Percentiles rank a stretch among this genome's conserved stretches.
These are phyloP conservation scores for Notodromas monacha DNA, from an alignment of 2,888 invertebrate species.

Conservation along the genomic window DNA sequence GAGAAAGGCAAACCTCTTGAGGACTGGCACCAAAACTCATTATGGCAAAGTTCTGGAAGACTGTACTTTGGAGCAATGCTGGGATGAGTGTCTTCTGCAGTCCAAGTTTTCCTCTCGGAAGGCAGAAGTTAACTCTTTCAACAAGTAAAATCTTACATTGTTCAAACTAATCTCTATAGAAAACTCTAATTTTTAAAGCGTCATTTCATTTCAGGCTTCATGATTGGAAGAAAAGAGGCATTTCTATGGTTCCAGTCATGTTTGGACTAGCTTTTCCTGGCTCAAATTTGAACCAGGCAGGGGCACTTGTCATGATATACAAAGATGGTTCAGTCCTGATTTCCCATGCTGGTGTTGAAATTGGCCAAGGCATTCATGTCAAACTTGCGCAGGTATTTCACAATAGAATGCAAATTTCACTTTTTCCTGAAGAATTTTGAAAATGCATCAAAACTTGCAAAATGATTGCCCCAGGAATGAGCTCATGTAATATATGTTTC, in stretches of 20 bases:
- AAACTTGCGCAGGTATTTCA: constrained; percentile 51
- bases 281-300: constrained; percentile 43
- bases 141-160: constrained; percentile 21
- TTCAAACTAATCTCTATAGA: constrained; percentile 14
- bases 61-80: constrained; percentile 35
- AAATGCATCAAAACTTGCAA: neutral
- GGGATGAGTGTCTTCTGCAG: constrained; percentile 36
- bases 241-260: constrained; percentile 44
- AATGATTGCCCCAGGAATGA: neutral
- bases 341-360: constrained; percentile 61
- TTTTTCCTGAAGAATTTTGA: neutral
- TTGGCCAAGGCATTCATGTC: constrained; percentile 84
- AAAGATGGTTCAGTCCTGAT: constrained; percentile 48
- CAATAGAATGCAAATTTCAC: neutral
- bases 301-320: constrained; percentile 58
- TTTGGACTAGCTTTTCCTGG: constrained; percentile 52
- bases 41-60: constrained; percentile 36
- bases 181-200: too few relatives aligned
- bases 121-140: constrained; percentile 28
- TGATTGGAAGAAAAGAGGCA: constrained; percentile 54
- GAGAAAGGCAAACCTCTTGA: constrained; percentile 36
- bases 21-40: constrained; percentile 39
- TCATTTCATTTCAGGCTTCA: too few relatives aligned
- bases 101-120: constrained; percentile 28
- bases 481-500: neutral